Base-by-base conservation (phyloP, 2,888 invertebrate species). In the Lampropteryx suffumata region DNA sequence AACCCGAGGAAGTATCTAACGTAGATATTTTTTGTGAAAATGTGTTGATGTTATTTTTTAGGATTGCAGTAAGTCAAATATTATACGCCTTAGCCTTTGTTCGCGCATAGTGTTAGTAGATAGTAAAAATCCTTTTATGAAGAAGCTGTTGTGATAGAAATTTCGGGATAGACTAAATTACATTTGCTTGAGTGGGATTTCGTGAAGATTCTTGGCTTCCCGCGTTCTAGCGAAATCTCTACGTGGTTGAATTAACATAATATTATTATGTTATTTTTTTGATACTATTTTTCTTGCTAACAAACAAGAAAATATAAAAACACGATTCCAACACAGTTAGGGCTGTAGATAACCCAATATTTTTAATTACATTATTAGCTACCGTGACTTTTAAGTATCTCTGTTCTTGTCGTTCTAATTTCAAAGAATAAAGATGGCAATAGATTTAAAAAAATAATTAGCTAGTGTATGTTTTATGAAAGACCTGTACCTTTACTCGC, bases 1-100 rank as follows among this genome's bases (percentile, higher is more conserved):
- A 64, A 69, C 57, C 62, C 58, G 17, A 48, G 53, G 53, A 57
- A 63, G 58, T 66, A 54, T n/a, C n/a, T 50, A 42, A 45, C 50
- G 36, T 43, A 51, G 32, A 39, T 49, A 24, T 47, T 41, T 57
- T 57, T 35, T 21, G 50, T 39, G 50, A 44, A 49, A 61, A 52
- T 57, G 57, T 60, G 55, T 57, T 55, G 54, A 54, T 52, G 48
- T 41, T 52, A 43, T 49, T 57, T 40, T 42, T 46, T 45, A 43
- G 43, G 40, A 53, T 46, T 46, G 54, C 29, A 28, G 29, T 56
- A 46, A 49, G 51, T 47, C 44, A 50, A 47, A 50, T 50, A 49
- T 43, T 49, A 49, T 49, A 49, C 32, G 37, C 27, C 14, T 28
- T 32, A 41, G 27, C 49, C 43, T 49, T 49, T 43, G 43, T 49